Evolutionary conservation across 2,113 vertebrate species (phyloP), one percentile per base, ranked within the genome.

Genomic region (Orientallactaga bullata): DNA sequence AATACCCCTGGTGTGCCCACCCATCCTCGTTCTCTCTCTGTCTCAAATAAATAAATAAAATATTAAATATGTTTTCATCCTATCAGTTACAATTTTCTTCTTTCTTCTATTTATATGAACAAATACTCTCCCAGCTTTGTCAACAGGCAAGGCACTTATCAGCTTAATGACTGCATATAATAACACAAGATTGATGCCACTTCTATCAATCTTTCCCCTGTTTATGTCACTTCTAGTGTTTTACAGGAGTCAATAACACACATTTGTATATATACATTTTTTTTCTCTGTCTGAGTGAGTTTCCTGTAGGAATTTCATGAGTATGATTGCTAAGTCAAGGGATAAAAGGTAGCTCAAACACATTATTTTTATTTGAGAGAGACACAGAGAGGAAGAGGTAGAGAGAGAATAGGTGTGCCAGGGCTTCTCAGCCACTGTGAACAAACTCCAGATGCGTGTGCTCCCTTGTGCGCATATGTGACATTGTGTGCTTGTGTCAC

Each of bases 61-160:
- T 47, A 47, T 47, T 47, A 47, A 47, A 47, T 47, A 47, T 47
- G 42, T 5, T 47, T 47, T 47, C 5, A 88, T 86, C 6, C 32
- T 51, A 60, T 66, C 37, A 51, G 12, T 91, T 87, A 42, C 11
- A 78, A 84, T 55, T 95, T 87, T 85, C 72, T 28, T 81, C 77
- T 96, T 82, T 85, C 35, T 37, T 68, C 81, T 87, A 74, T 88
- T 94, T 30, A 81, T 39, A 81, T 93, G 76, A 47, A 60, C 68
- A 76, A 58, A 39, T 8, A 51, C 5, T 60, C 28, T 66, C 35
- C 55, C 68, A 81, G 81, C 26, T 93, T 73, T 88, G 68, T 85
- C 37, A 7, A 74, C 30, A 77, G 47, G 28, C 15, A 55, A 85
- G 35, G 10, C 24, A 76, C 42, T 90, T 80, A 66, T 30, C 77